These are phyloP conservation scores for Spheniscus humboldti DNA, from an alignment of 2,797 vertebrate species.

Conservation along the genomic window DNA sequence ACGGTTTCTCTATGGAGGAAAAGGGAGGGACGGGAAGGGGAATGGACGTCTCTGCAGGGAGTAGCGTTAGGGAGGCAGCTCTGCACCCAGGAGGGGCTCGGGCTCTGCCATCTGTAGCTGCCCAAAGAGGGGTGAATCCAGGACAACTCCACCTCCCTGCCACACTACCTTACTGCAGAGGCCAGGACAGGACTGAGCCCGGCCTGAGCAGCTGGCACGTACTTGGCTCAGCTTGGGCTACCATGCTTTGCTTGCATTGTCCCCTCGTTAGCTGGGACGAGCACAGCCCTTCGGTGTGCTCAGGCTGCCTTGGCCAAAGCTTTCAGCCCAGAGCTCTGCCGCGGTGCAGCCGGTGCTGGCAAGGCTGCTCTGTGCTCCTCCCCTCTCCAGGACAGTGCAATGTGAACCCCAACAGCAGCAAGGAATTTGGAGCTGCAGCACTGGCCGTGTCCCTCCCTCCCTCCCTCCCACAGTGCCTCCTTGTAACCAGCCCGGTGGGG, in stretches of 20 bases:
- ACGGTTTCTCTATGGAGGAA: background rate
- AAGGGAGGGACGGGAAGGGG: background rate
- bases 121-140: background rate
- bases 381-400: accelerated
- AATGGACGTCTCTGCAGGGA: accelerated
- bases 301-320: background rate
- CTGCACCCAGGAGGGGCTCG: accelerated
- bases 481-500: accelerated
- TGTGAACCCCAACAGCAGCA: background rate
- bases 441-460: background rate
- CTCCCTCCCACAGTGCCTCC: background rate
- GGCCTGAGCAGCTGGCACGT: background rate
- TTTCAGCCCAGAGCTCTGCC: background rate
- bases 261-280: no score
- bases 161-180: background rate
- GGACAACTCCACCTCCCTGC: background rate
- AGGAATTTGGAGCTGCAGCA: background rate
- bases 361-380: background rate
- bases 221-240: background rate
- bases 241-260: background rate
- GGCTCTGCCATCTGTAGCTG: background rate
- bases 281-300: no score
- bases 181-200: background rate
- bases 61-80: background rate
- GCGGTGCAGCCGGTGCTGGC: background rate